Evolutionary conservation across 2,113 vertebrate genomes (phyloP).

Genomic region (Tetrax tetrax): DNA sequence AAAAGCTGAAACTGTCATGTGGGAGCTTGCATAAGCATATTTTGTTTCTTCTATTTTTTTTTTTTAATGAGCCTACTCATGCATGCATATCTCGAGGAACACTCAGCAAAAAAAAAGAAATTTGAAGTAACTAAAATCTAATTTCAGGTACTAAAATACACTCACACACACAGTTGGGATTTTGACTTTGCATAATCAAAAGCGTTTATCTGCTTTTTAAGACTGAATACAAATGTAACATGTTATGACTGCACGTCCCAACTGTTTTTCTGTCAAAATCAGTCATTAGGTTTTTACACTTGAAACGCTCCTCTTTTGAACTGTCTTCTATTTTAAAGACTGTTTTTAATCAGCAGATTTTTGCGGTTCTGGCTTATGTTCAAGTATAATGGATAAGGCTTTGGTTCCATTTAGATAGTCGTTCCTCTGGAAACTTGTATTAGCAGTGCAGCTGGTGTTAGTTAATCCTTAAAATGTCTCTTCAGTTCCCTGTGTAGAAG

Average conservation of each 20-base stretch:
- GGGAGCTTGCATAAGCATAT: not conserved
- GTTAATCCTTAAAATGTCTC: not conserved
- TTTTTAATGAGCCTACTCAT: not conserved
- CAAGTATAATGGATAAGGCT: not conserved
- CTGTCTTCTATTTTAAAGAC: not conserved
- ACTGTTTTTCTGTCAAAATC: slow-evolving; percentile 6
- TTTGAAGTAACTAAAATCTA: not conserved
- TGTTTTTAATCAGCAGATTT: not conserved
- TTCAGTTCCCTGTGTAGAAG: not conserved
- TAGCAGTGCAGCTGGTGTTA: not conserved
- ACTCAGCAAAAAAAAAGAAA: not conserved
- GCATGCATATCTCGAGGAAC: not conserved
- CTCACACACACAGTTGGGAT: not conserved
- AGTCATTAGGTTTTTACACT: not conserved
- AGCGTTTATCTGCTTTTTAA: slow-evolving; percentile 1
- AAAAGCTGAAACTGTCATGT: not conserved
- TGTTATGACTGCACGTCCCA: not conserved
- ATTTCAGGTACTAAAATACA: slow-evolving; percentile 2
- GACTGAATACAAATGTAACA: not conserved
- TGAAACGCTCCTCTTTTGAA: slow-evolving; percentile 14
- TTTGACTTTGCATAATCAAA: slow-evolving; percentile 18
- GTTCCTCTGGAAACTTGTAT: not conserved
- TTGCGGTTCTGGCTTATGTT: not conserved
- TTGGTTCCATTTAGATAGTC: not conserved
- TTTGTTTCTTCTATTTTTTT: not conserved